Percentiles rank a stretch among this genome's conserved stretches.
These are phyloP conservation scores for Silvanus unidentatus DNA, from an alignment of 2,888 invertebrate species.

Conservation along the genomic window DNA sequence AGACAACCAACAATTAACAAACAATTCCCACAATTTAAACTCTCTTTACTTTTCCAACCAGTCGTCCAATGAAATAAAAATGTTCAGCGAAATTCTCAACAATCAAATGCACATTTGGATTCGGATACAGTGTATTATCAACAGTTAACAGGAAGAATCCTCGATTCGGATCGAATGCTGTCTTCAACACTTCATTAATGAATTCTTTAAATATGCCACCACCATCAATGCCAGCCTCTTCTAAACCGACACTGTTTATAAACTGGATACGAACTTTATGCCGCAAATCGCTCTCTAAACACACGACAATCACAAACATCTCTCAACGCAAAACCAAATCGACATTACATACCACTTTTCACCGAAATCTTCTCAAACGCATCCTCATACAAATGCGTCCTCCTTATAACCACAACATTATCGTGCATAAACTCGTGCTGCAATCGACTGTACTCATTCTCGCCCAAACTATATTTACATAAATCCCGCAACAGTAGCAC, in stretches of 20 bases:
- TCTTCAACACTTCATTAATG: conserved; percentile 85
- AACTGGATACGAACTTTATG: conserved; percentile 82
- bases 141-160: conserved; percentile 86
- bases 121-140: conserved; percentile 92
- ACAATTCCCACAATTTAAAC: neutral
- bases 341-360: conserved; percentile 65
- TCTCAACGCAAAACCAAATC: neutral
- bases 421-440: conserved; percentile 41
- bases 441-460: conserved; percentile 36
- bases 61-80: conserved; percentile 87
- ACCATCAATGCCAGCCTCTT: conserved; percentile 96
- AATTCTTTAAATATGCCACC: conserved; percentile 97
- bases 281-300: conserved; percentile 79
- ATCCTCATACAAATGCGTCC: conserved; percentile 96
- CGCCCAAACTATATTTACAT: conserved; percentile 43
- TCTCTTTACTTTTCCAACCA: conserved; percentile 33
- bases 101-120: conserved; percentile 84
- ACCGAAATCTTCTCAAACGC: conserved; percentile 89
- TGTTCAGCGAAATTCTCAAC: conserved; percentile 82
- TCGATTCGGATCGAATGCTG: conserved; percentile 93
- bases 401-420: conserved; percentile 61
- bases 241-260: conserved; percentile 82
- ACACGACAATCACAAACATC: too few species aligned
- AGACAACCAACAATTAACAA: conserved; percentile 15
- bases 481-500: conserved; percentile 79